These are phyloP conservation scores for Diacarnus erythraeanus DNA, from an alignment of 37 sponge, comb jelly and placozoan genomes.

Conservation along the genomic window DNA sequence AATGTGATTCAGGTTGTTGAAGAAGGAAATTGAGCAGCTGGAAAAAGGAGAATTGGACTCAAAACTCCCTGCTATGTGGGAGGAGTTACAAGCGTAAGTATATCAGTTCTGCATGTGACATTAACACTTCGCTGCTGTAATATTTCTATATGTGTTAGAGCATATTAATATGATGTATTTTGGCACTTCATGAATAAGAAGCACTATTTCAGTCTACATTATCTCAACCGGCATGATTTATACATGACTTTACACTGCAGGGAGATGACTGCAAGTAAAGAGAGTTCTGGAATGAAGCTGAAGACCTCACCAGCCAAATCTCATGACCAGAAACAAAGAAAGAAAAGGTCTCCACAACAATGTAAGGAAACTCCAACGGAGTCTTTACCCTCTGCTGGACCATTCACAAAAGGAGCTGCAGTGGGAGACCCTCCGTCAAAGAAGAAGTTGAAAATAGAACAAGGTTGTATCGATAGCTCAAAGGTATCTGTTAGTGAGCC, in stretches of 20 bases:
- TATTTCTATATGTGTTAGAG: too few relatives aligned
- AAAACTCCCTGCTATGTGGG: constrained; percentile 63
- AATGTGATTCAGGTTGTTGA: constrained; percentile 36
- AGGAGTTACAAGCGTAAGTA: constrained; percentile 66
- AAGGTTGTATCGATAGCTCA: not conserved
- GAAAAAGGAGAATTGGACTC: constrained; percentile 65
- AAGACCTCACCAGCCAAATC: not conserved
- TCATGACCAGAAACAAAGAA: not conserved
- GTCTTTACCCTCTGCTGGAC: not conserved
- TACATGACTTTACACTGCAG: not conserved
- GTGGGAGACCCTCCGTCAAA: not conserved
- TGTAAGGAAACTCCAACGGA: not conserved
- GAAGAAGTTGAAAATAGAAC: not conserved
- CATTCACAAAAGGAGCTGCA: not conserved
- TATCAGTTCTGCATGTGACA: not conserved
- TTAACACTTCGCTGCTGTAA: too few relatives aligned
- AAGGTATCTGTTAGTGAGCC: not conserved
- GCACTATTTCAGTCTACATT: not conserved
- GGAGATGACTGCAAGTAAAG: not conserved
- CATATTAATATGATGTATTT: too few relatives aligned
- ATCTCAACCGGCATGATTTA: too few relatives aligned
- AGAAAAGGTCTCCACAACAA: not conserved
- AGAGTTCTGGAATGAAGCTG: not conserved
- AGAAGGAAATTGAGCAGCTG: constrained; percentile 67
- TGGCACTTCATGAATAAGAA: too few relatives aligned